Base-by-base conservation (phyloP, 2,113 vertebrate genomes). In the Alces alces region DNA sequence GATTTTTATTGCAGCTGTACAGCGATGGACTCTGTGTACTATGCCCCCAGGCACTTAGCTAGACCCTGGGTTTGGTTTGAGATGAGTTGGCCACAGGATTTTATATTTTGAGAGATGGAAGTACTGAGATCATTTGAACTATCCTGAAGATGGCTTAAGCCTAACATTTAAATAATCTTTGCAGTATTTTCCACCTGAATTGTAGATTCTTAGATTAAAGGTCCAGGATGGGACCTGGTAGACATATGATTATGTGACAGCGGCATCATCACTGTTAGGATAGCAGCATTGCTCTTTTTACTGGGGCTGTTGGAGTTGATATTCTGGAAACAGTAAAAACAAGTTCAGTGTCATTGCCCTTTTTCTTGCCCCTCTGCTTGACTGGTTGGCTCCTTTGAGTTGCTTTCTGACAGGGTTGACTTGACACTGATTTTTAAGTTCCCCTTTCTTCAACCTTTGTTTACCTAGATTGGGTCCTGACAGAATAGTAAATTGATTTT, bases 401-500 rank as follows among this genome's bases (percentile, higher is more conserved):
- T 96, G 52, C 47, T 86, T 94, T 96, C 13, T 79, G 86, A 86
- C 60, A 30, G n/a, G 33, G 55, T 78, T 91, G 60, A 50, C 76
- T 83, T 39, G 43, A 78, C 36, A 30, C 23, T 95, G 50, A 94
- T 85, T 97, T 87, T 87, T 95, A 94, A 82, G 80, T 95, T 94
- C 58, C 47, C 87, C 16, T 70, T 97, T 98, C 19, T 96, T 96
- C 73, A 88, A 12, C 10, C 17, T 93, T 92, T 96, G 60, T 79
- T 96, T 96, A 95, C 66, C 13, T 97, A 93, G 78, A 78, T 87
- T 92, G 86, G 39, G 55, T 54, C 83, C 70, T 93, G 50, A 91
- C 82, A 89, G 76, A 97, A 90, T 33, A 94, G 36, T 91, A 85
- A 76, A 70, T 82, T 94, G 43, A 70, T 90, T 98, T 97, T 92